phyloP scores from a whole-genome alignment of 2,797 vertebrate species.

The Pelochelys cantorii region DNA sequence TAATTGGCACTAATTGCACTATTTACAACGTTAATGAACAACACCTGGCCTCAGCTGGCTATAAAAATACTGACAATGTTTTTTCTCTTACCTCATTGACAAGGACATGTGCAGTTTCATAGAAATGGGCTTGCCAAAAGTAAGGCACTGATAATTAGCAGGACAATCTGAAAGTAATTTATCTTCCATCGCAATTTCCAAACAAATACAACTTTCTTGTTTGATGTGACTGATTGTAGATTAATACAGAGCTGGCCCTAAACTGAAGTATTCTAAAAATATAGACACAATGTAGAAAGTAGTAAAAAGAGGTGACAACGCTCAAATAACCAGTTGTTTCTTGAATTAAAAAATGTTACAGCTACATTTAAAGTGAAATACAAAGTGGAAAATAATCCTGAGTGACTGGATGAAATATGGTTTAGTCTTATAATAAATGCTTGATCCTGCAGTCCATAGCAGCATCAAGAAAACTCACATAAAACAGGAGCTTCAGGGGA shows the following conservation, averaged over 20 bases:
- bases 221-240: background rate
- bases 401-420: background rate
- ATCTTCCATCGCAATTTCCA: constrained; percentile 50
- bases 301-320: background rate
- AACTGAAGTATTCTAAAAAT: constrained; percentile 49
- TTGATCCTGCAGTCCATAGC: background rate
- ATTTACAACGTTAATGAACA: constrained; percentile 78
- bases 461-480: background rate
- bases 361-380: background rate
- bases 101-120: constrained; percentile 55
- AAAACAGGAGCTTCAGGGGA: too few species aligned
- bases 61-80: constrained; percentile 72
- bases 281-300: background rate
- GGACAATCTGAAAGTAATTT: constrained; percentile 63
- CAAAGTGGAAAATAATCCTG: background rate
- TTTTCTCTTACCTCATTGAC: constrained; percentile 68
- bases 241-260: constrained; percentile 17
- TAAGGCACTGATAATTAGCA: constrained; percentile 66
- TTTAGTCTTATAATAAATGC: background rate
- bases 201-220: constrained; percentile 51
- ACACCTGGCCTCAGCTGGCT: constrained; percentile 82
- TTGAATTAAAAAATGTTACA: background rate
- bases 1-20: constrained; percentile 77
- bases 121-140: constrained; percentile 67
- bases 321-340: background rate